Evolutionary conservation across 1,140 invertebrate genomes (phyloP).

Genomic region (Rhagoletis zephyria): DNA sequence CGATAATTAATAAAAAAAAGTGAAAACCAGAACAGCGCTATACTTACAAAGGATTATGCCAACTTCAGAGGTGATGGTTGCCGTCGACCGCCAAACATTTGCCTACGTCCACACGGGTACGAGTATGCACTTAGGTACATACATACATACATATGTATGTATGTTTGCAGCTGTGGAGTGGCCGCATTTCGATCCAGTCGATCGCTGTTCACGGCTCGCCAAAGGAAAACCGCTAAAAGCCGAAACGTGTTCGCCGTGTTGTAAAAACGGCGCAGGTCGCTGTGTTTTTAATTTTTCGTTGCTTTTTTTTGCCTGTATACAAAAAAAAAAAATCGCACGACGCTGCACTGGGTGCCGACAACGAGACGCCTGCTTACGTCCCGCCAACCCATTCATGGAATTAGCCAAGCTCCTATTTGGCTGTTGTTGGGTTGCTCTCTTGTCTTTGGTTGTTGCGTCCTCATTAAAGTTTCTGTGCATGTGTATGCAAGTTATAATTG

Average conservation of each 20-base stretch:
- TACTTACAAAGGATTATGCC: background rate
- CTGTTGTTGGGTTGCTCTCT: background rate
- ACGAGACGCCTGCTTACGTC: constrained; percentile 1
- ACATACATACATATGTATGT: background rate
- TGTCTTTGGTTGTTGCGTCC: constrained; percentile 31
- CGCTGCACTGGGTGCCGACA: constrained; percentile 17
- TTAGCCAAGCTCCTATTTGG: background rate
- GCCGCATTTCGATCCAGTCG: constrained; percentile 29
- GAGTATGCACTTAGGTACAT: background rate
- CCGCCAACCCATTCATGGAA: background rate
- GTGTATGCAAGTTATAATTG: constrained; percentile 17
- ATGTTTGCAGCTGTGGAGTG: constrained; percentile 12
- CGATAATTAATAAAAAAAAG: background rate
- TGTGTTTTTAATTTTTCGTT: background rate
- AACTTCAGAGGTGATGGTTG: background rate
- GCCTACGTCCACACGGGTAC: background rate
- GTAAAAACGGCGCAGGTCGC: constrained; percentile 35
- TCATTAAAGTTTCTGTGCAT: background rate
- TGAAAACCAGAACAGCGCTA: background rate
- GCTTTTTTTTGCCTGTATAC: background rate
- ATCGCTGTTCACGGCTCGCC: constrained; percentile 18
- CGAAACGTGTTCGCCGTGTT: constrained; percentile 44
- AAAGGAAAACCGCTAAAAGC: constrained; percentile 51
- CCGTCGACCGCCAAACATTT: background rate
- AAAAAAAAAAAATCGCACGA: constrained; percentile 18